Percentiles rank a stretch among this genome's conserved stretches.
Evolutionary conservation across 2,888 invertebrate genomes (phyloP).

Genomic region (Noctua janthina): DNA sequence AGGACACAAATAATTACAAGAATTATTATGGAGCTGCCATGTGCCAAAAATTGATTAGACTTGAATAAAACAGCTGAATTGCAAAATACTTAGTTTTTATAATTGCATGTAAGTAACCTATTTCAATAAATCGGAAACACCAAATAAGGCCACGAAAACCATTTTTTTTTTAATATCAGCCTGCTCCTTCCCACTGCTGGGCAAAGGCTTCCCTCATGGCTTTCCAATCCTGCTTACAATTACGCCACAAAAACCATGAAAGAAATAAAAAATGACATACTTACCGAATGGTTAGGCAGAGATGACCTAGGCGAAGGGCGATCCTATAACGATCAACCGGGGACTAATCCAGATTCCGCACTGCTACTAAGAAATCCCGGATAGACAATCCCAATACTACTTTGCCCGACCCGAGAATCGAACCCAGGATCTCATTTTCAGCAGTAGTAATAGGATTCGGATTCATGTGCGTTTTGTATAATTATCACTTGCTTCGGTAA

Average conservation of each 20-base stretch:
- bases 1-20: conserved; percentile 31
- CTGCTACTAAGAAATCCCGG: neutral
- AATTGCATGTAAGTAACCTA: neutral
- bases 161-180: too few species aligned
- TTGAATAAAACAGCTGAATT: neutral
- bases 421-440: too few species aligned
- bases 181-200: too few species aligned
- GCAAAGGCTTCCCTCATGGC: too few species aligned
- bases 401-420: neutral
- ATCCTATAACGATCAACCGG: too few species aligned
- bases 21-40: neutral
- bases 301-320: neutral
- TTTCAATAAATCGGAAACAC: neutral
- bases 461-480: too few species aligned
- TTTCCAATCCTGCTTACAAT: too few species aligned
- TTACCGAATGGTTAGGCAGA: neutral
- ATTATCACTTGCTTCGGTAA: too few species aligned
- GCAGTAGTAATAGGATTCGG: too few species aligned
- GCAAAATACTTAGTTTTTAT: neutral
- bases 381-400: neutral
- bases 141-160: neutral
- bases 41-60: neutral
- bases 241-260: too few species aligned
- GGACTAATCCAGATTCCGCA: neutral
- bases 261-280: too few species aligned